These are phyloP conservation scores for Callipepla californica DNA, from an alignment of 2,113 vertebrate species.

Conservation along the genomic window DNA sequence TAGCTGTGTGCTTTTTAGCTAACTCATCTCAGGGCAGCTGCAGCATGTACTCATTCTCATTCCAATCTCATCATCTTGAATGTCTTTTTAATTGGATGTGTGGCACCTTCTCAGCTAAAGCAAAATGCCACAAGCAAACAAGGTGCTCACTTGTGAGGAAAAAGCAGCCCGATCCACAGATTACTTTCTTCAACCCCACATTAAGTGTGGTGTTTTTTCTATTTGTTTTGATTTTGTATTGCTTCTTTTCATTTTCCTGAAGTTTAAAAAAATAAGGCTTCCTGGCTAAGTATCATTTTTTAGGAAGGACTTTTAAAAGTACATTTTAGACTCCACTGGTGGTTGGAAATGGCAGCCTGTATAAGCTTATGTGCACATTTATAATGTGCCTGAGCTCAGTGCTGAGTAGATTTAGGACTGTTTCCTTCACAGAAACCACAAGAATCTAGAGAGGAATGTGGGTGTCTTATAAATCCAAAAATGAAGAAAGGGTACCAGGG, in stretches of 20 bases:
- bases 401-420: background rate
- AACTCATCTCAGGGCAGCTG: background rate
- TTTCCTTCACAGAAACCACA: background rate
- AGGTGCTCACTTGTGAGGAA: conserved; percentile 3
- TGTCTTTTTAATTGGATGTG: conserved; percentile 42
- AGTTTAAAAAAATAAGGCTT: background rate
- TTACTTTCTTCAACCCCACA: background rate
- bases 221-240: background rate
- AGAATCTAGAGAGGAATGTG: background rate
- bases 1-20: background rate
- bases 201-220: background rate
- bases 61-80: background rate
- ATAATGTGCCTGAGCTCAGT: background rate
- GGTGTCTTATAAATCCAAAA: background rate
- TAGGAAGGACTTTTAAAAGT: background rate
- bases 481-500: background rate
- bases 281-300: background rate
- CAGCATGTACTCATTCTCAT: conserved; percentile 22
- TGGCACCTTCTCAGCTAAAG: background rate
- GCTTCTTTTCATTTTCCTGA: background rate
- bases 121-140: conserved; percentile 31
- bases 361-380: background rate
- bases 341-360: background rate
- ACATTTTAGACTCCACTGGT: background rate
- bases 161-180: background rate